Base-by-base conservation (phyloP, 2,113 vertebrate genomes). In the Cynopterus brachyotis region DNA sequence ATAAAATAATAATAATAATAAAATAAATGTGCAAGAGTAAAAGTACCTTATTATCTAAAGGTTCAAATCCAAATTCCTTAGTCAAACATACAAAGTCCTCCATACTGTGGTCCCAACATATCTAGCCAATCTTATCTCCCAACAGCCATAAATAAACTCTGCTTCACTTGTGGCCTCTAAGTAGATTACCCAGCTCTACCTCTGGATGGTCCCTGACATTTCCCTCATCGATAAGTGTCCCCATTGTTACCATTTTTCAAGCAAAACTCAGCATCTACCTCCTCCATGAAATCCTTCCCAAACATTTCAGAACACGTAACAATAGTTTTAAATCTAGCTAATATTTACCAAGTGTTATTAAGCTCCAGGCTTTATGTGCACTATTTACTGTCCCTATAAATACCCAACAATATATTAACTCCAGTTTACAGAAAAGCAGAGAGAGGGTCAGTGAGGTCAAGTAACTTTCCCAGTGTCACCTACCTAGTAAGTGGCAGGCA, bases 31-130 rank as follows among this genome's bases (percentile, higher is more conserved):
- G 9, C 55, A 79, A 69, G 42, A 79, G 86, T 45, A 75, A 88
- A 76, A 83, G 26, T 60, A 7, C 89, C 4, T 35, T 75, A 32
- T 60, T 50, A 73, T 67, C 30, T 59, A 66, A 94, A 70, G 53
- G 11, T 89, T 75, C 73, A 94, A 95, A n/a, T 83, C 26, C 76
- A 62, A 42, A 95, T 50, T 86, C 62, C 60, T 64, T 81, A 55
- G n/a, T 37, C 45, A 55, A 94, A 4, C 17, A 79, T 60, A 78
- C 78, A 92, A 45, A 70, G 24, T 13, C n/a, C 50, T 94, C 45
- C 47, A 40, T 22, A 84, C 4, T 73, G 9, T 57, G 55, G 30
- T 45, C 30, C 55, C 30, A 95, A 73, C 40, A n/a, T 47, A 45
- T 24, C 57, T 30, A n/a, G 55, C 42, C 59, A 79, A 37, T 67